These are phyloP conservation scores for Triops longicaudatus DNA, from an alignment of 1,140 invertebrate species.

Conservation along the genomic window DNA sequence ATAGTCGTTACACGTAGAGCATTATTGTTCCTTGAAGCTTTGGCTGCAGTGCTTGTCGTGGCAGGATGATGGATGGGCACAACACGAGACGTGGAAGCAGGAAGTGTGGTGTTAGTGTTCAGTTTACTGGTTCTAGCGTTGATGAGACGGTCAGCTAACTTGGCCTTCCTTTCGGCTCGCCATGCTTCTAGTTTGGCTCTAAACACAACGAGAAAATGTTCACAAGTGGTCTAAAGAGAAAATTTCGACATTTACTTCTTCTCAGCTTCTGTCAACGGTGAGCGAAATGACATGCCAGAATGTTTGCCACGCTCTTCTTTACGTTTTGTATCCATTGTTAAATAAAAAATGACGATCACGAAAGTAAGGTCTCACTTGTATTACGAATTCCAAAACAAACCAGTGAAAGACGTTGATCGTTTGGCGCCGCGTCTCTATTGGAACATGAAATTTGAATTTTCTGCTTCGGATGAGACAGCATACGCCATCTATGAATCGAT, in stretches of 20 bases:
- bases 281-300: not conserved
- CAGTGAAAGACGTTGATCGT: not conserved
- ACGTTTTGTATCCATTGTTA: not conserved
- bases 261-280: not conserved
- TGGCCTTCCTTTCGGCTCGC: not conserved
- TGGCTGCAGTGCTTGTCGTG: too few species aligned
- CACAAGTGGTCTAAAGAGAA: not conserved
- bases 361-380: not conserved
- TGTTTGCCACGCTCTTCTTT: not conserved
- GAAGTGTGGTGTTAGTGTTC: not conserved
- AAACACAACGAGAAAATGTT: not conserved
- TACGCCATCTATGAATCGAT: not conserved
- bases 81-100: not conserved
- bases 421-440: not conserved
- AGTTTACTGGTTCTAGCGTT: not conserved
- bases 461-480: not conserved
- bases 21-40: too few species aligned
- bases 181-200: not conserved
- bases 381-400: not conserved
- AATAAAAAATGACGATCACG: not conserved
- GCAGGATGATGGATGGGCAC: not conserved
- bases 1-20: too few species aligned
- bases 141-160: not conserved
- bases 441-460: not conserved
- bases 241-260: not conserved